Evolutionary conservation across 1,140 invertebrate genomes (phyloP).

Genomic region (Diorhabda carinulata): DNA sequence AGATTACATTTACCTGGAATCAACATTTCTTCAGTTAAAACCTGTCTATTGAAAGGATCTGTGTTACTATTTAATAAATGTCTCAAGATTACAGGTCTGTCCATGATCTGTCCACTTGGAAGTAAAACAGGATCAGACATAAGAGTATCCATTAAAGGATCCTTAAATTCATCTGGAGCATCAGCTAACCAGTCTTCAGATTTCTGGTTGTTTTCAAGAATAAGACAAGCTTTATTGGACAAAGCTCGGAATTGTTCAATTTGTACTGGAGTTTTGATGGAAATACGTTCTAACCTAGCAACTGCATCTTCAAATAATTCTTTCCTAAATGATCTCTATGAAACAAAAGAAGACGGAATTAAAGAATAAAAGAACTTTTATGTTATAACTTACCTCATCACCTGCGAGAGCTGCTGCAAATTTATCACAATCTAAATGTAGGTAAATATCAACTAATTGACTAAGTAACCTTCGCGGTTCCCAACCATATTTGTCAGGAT

Average conservation of each 20-base stretch:
- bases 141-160: slow-evolving; percentile 95
- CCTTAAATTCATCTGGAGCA: slow-evolving; percentile 95
- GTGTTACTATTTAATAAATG: slow-evolving; percentile 94
- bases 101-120: slow-evolving; percentile 94
- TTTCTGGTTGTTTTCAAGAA: slow-evolving; percentile 77
- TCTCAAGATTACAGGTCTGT: slow-evolving; percentile 86
- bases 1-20: slow-evolving; percentile 59
- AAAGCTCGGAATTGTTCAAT: slow-evolving; percentile 80
- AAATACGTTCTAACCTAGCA: slow-evolving; percentile 69
- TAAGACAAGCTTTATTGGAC: slow-evolving; percentile 73
- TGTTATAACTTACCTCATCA: slow-evolving; percentile 68
- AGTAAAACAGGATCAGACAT: slow-evolving; percentile 95
- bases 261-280: slow-evolving; percentile 78
- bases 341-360: background rate
- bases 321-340: slow-evolving; percentile 85
- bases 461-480: slow-evolving; percentile 85
- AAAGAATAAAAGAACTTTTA: background rate
- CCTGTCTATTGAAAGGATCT: slow-evolving; percentile 95
- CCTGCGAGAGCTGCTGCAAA: slow-evolving; percentile 86
- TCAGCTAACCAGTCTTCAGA: slow-evolving; percentile 90
- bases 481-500: slow-evolving; percentile 95
- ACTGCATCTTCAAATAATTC: slow-evolving; percentile 90
- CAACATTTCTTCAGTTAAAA: slow-evolving; percentile 84
- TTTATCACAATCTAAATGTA: slow-evolving; percentile 89
- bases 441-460: slow-evolving; percentile 93